phyloP scores from a whole-genome alignment of 2,888 invertebrate species.

The Orthosia gothica region DNA sequence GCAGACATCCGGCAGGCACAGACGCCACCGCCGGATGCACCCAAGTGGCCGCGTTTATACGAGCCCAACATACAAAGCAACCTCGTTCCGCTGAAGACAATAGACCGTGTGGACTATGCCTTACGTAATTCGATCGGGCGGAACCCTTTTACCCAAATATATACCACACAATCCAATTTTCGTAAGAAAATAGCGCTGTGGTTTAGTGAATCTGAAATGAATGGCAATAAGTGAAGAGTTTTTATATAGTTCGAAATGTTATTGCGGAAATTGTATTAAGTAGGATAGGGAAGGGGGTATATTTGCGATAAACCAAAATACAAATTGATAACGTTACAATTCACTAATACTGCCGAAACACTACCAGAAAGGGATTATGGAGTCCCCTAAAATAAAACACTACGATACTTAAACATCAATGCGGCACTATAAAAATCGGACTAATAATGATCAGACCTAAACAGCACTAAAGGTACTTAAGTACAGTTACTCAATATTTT shows the following conservation, averaged over 20 bases:
- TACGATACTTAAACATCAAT: background rate
- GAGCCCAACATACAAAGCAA: conserved; percentile 23
- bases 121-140: conserved; percentile 51
- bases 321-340: conserved; percentile 22
- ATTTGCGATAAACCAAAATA: conserved; percentile 21
- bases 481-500: conserved; percentile 31
- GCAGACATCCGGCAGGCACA: conserved; percentile 63
- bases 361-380: background rate
- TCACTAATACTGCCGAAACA: conserved; percentile 28
- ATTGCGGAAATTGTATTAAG: conserved; percentile 5
- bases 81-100: conserved; percentile 17
- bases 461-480: conserved; percentile 22
- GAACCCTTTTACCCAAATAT: conserved; percentile 50
- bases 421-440: conserved; percentile 4
- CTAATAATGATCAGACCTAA: conserved; percentile 10
- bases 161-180: conserved; percentile 50
- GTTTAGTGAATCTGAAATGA: conserved; percentile 54
- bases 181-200: conserved; percentile 48
- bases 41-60: conserved; percentile 43
- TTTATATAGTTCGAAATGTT: conserved; percentile 3
- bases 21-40: conserved; percentile 75
- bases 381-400: conserved; percentile 23
- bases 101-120: conserved; percentile 30
- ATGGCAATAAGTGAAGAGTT: conserved; percentile 37
- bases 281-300: background rate